Conservation (phyloP, 2,888 invertebrate species). For the Cerastis leucographa region DNA sequence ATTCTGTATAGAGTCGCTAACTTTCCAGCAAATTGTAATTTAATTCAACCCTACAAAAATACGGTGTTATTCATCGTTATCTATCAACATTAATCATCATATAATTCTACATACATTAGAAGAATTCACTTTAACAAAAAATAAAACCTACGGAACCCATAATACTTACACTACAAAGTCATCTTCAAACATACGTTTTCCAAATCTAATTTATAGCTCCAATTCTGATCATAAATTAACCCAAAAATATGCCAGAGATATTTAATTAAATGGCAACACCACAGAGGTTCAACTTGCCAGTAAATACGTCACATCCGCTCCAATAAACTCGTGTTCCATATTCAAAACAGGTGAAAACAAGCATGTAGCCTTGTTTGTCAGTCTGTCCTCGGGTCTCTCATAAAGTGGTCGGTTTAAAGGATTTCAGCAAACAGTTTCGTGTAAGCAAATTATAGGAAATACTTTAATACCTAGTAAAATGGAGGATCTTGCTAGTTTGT, state of each 20-base stretch:
- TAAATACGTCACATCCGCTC: constrained; percentile 57
- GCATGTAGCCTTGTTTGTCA: constrained; percentile 54
- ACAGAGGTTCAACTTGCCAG: constrained; percentile 32
- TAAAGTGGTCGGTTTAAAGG: constrained; percentile 59
- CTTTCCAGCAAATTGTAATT: neutral
- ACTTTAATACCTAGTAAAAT: constrained; percentile 52
- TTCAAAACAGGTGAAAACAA: constrained; percentile 56
- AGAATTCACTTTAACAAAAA: too few relatives aligned
- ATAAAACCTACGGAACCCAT: constrained; percentile 21
- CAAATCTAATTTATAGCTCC: constrained; percentile 43
- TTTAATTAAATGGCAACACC: constrained; percentile 43
- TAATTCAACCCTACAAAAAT: neutral
- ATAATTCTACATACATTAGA: neutral
- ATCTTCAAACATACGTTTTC: neutral
- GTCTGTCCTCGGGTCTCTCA: constrained; percentile 47
- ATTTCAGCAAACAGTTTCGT: constrained; percentile 43
- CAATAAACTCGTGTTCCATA: constrained; percentile 53
- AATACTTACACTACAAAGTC: constrained; percentile 1
- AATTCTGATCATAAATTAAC: constrained; percentile 46
- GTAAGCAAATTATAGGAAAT: constrained; percentile 53
- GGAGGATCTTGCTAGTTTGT: constrained; percentile 40
- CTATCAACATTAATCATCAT: neutral
- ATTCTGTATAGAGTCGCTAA: neutral
- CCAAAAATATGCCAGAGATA: constrained; percentile 43
- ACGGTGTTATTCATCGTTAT: too few relatives aligned